A percentile compares a stretch with the other conserved stretches of the same genome.
Conservation (phyloP, 1,140 invertebrate genomes). For the Subanguina moxae region DNA sequence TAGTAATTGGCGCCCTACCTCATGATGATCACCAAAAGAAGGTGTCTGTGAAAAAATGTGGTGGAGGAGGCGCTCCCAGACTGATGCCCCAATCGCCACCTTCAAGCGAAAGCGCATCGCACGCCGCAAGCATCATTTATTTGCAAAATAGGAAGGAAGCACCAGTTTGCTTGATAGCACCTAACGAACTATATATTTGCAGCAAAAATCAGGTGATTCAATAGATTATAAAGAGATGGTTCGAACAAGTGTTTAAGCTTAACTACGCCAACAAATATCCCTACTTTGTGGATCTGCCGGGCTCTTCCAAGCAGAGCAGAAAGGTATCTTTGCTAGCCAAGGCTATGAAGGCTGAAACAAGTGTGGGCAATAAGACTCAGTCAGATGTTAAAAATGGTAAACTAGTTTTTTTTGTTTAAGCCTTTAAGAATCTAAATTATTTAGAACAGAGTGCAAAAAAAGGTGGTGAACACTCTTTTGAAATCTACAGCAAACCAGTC, state of each 20-base stretch:
- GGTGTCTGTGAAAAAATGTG: slow-evolving; percentile 5
- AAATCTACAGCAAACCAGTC: too few species aligned
- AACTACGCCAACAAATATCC: slow-evolving; percentile 37
- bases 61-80: background rate
- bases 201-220: slow-evolving; percentile 26
- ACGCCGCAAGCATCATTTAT: background rate
- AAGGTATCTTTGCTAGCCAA: slow-evolving; percentile 32
- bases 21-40: slow-evolving; percentile 11
- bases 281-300: slow-evolving; percentile 34
- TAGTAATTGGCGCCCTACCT: slow-evolving; percentile 33
- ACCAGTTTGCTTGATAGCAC: slow-evolving; percentile 15
- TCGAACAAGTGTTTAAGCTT: slow-evolving; percentile 8
- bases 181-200: slow-evolving; percentile 27
- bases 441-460: too few species aligned
- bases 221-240: background rate
- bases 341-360: slow-evolving; percentile 25
- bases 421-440: too few species aligned
- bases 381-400: too few species aligned
- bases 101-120: background rate
- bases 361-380: background rate
- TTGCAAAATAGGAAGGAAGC: slow-evolving; percentile 31
- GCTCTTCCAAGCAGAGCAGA: slow-evolving; percentile 41
- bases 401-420: too few species aligned
- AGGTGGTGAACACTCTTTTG: too few species aligned
- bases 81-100: background rate